A percentile compares a stretch with the other conserved stretches of the same genome.
Conservation (phyloP, 2,113 vertebrate species). For the Anhinga rufa region DNA sequence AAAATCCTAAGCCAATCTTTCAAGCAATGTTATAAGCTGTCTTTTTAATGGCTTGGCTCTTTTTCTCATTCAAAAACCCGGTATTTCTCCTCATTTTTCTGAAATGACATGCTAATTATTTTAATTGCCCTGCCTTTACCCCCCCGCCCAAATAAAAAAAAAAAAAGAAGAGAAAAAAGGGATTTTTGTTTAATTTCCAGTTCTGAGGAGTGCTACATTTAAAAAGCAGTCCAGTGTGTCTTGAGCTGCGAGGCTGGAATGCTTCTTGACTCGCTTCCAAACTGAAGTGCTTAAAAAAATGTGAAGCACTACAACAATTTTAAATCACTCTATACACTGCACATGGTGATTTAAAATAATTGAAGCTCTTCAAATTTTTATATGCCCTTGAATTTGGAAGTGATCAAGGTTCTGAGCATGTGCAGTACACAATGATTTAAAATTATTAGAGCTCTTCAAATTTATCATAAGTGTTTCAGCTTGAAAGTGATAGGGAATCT, state of each 20-base stretch:
- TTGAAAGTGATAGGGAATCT: conserved; percentile 66
- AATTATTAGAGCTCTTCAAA: conserved; percentile 73
- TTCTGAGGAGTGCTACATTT: conserved; percentile 5
- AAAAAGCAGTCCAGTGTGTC: conserved; percentile 44
- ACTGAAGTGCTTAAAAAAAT: conserved; percentile 75
- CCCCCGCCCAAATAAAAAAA: not conserved
- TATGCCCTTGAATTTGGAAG: conserved; percentile 77
- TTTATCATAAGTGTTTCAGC: conserved; percentile 66
- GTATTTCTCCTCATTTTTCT: not conserved
- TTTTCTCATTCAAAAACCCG: not conserved
- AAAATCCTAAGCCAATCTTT: not conserved
- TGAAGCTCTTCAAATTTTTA: conserved; percentile 81
- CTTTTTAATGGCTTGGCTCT: not conserved
- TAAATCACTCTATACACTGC: conserved; percentile 70
- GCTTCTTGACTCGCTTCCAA: conserved; percentile 72
- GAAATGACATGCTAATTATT: not conserved
- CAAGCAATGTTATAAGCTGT: not conserved
- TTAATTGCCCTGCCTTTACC: not conserved
- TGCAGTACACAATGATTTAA: conserved; percentile 69
- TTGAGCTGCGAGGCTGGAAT: conserved; percentile 51
- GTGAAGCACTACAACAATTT: conserved; percentile 77
- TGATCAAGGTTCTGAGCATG: conserved; percentile 70
- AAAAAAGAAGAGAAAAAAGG: not conserved
- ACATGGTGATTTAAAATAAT: conserved; percentile 82
- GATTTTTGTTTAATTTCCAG: not conserved